Conservation (phyloP, 2,888 invertebrate species). For the Lycaena phlaeas region DNA sequence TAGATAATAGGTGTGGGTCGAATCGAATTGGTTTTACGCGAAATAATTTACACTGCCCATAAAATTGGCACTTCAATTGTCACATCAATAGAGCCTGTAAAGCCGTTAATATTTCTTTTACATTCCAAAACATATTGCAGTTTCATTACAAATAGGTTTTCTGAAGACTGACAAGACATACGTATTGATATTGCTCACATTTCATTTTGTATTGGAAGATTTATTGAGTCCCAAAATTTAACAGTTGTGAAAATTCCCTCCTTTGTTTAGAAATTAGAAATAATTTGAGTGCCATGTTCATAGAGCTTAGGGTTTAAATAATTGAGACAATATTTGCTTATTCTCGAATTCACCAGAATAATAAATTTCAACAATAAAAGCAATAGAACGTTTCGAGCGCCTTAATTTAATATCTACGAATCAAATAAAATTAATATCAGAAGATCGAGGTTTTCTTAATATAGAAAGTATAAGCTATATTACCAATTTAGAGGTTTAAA, state of each 20-base stretch:
- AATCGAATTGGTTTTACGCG: conserved; percentile 31
- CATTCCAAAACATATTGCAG: conserved; percentile 53
- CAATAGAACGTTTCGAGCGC: conserved; percentile 16
- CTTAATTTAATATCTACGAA: conserved; percentile 20
- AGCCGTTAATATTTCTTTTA: conserved; percentile 17
- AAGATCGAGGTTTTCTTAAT: not conserved
- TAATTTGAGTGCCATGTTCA: conserved; percentile 68
- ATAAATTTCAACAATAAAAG: too few species aligned
- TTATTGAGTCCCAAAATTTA: conserved; percentile 20
- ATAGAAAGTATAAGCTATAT: not conserved
- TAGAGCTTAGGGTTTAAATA: conserved; percentile 54
- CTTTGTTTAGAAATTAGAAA: conserved; percentile 47
- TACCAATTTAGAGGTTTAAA: conserved; percentile 18
- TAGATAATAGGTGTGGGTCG: conserved; percentile 40
- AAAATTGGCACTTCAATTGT: not conserved
- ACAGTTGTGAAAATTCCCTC: conserved; percentile 69
- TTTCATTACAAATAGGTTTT: conserved; percentile 56
- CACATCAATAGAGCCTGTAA: too few species aligned
- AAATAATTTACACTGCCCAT: not conserved
- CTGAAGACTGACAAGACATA: conserved; percentile 62
- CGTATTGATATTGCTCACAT: conserved; percentile 58
- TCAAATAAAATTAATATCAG: conserved; percentile 4
- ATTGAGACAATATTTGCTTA: conserved; percentile 58
- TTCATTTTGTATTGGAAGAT: conserved; percentile 26
- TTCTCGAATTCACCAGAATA: conserved; percentile 12